Conservation (phyloP, 1,140 invertebrate species). For the Acromyrmex echinatior region DNA sequence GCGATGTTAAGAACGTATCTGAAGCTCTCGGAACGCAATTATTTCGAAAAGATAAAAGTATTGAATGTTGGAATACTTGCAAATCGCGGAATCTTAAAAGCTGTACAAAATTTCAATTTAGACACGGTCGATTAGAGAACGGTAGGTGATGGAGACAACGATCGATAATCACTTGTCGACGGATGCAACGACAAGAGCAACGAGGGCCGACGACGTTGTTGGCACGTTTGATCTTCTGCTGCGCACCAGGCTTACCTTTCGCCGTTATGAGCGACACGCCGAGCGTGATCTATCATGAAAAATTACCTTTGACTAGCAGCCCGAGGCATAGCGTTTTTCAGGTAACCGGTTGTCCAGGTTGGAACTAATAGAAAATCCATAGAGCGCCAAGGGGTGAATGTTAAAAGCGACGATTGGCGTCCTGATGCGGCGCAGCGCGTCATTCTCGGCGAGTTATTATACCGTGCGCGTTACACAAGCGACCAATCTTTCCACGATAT, state of each 20-base stretch:
- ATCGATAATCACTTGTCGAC: slow-evolving; percentile 72
- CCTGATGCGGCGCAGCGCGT: slow-evolving; percentile 39
- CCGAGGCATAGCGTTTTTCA: slow-evolving; percentile 75
- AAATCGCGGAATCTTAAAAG: neutral
- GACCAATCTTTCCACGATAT: slow-evolving; percentile 3
- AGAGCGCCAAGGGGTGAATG: slow-evolving; percentile 81
- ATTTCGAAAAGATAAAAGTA: slow-evolving; percentile 30
- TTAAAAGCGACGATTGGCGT: slow-evolving; percentile 81
- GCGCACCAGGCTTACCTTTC: slow-evolving; percentile 81
- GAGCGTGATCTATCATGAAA: slow-evolving; percentile 86
- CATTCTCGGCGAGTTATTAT: slow-evolving; percentile 50
- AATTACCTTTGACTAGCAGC: slow-evolving; percentile 86
- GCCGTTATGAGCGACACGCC: slow-evolving; percentile 82
- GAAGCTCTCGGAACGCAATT: slow-evolving; percentile 1
- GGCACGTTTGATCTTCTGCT: slow-evolving; percentile 85
- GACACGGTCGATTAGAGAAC: slow-evolving; percentile 64
- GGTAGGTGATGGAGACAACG: slow-evolving; percentile 34
- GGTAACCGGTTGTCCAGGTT: slow-evolving; percentile 72
- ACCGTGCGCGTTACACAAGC: slow-evolving; percentile 5
- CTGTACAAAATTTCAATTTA: slow-evolving; percentile 44
- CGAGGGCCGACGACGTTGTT: slow-evolving; percentile 79
- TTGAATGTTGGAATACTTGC: slow-evolving; percentile 17
- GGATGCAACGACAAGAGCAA: slow-evolving; percentile 67
- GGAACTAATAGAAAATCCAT: slow-evolving; percentile 85
- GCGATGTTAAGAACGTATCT: neutral